Conservation (phyloP, 2,113 vertebrate genomes). For the Chitala chitala region DNA sequence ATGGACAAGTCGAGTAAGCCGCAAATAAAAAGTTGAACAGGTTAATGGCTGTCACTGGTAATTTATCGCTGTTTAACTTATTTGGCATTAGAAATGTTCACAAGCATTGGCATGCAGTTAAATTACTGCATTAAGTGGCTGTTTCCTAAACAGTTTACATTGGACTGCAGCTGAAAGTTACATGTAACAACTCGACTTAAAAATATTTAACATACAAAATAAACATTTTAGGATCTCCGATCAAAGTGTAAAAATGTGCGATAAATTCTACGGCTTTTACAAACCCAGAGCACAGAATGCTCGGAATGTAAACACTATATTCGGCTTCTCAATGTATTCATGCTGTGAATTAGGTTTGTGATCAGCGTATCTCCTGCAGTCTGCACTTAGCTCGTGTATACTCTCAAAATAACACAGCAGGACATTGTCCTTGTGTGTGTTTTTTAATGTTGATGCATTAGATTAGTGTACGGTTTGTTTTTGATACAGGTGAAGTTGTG, state of each 20-base stretch:
- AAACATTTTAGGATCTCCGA: slow-evolving; percentile 1
- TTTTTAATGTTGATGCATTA: too few relatives aligned
- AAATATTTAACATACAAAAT: slow-evolving; percentile 5
- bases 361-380: too few relatives aligned
- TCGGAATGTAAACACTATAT: too few relatives aligned
- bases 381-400: too few relatives aligned
- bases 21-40: not conserved
- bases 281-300: not conserved
- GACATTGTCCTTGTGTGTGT: too few relatives aligned
- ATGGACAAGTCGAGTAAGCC: not conserved
- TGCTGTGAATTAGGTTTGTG: not conserved
- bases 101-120: not conserved
- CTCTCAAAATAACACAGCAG: too few relatives aligned
- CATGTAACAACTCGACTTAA: not conserved
- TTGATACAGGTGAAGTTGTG: too few relatives aligned
- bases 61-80: not conserved
- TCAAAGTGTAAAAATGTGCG: not conserved
- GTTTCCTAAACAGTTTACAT: not conserved
- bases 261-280: not conserved
- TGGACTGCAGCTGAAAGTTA: not conserved
- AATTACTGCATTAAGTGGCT: not conserved
- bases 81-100: not conserved
- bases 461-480: too few relatives aligned
- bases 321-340: not conserved
- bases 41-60: not conserved